Evolutionary conservation across 2,113 vertebrate genomes (phyloP).

Genomic region (Tonatia bakeri): DNA sequence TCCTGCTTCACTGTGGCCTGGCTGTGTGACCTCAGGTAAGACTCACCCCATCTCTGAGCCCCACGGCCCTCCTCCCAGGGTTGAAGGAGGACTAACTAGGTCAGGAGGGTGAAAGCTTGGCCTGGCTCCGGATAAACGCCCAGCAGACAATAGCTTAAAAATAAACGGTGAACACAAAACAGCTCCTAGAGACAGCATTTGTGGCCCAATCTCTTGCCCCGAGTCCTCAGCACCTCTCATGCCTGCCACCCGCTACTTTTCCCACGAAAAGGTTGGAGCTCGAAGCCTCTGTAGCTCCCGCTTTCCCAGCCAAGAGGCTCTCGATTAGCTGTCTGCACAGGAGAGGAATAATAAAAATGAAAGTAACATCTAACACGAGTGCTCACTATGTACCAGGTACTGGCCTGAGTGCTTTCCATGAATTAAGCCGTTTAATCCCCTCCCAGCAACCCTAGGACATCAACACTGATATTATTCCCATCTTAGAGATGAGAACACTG

Average conservation of each 20-base stretch:
- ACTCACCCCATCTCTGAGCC: neutral
- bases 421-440: neutral
- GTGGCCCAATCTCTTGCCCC: neutral
- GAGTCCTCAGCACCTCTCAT: neutral
- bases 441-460: too few relatives aligned
- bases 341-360: neutral
- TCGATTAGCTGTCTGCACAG: neutral
- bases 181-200: neutral
- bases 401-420: neutral
- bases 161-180: neutral
- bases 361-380: neutral
- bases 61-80: neutral
- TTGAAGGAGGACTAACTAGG: conserved; percentile 3
- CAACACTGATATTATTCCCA: neutral
- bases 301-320: neutral
- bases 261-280: neutral
- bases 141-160: neutral
- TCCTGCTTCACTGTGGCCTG: neutral
- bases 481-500: neutral
- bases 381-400: accelerated
- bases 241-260: neutral
- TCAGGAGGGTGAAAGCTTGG: neutral
- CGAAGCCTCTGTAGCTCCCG: neutral
- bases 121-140: neutral
- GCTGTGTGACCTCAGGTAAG: neutral